Evolutionary conservation across 1,140 invertebrate species (phyloP), one percentile per base, ranked within the genome.

Genomic region (Zaprionus lachaisei): DNA sequence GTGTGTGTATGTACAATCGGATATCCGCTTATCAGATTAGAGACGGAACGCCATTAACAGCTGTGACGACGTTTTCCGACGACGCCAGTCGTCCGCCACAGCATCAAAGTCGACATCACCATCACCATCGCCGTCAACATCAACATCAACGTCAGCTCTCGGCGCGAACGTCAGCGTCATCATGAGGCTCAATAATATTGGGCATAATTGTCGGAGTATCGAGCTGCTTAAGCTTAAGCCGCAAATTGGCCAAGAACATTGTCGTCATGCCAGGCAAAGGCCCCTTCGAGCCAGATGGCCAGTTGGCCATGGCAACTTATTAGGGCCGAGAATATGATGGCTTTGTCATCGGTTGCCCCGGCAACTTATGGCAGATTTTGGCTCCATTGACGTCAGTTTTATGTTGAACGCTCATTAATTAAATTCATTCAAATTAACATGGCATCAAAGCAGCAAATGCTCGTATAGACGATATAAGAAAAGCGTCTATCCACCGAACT

Each of bases 351-450:
- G 24, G 68, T 58, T 60, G 68, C 64, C 73, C 24, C 20, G 20
- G 68, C 62, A 72, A 77, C 62, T 12, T 38, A 15, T 6, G 26
- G 55, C 34, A 62, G 34, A 65, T 58, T 76, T 80, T 49, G 69
- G 44, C 54, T 58, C 71, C 62, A 81, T 90, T 85, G 81, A 82
- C 85, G 85, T 89, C 84, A 81, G 76, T 83, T 90, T 89, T 84
- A 72, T 80, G 90, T 89, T 85, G 22, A 91, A 69, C 80, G 82
- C 80, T 90, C 82, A 90, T 91, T 90, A 90, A 90, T 90, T 90
- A 85, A 91, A 90, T 85, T 90, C 79, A 82, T 80, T 84, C 76
- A 84, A 89, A 89, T 84, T 89, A 80, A 80, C 75, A 81, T 71
- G 61, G 79, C 72, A 63, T 67, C 67, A 71, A 70, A 72, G 61